Evolutionary conservation across 2,113 vertebrate species (phyloP), one percentile per base, ranked within the genome.

Genomic region (Scomber colias): DNA sequence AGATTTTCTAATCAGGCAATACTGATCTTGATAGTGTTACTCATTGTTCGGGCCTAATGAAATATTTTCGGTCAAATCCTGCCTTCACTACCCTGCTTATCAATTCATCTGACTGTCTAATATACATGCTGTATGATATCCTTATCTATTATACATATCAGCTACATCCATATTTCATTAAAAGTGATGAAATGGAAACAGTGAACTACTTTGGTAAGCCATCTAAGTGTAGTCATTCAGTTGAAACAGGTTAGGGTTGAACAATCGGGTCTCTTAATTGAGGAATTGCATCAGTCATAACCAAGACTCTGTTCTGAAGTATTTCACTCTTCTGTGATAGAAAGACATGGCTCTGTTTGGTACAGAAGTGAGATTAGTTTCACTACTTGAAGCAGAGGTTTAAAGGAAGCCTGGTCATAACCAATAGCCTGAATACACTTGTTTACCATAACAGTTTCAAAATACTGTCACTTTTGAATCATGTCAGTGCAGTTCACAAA

Each of bases 1-100:
- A 69, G 78, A 60, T 78, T 75, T 87, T 82, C 75, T 84, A 86
- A 90, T 90, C 84, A 84, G 77, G 63, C 71, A 57, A 16, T 45
- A 63, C 67, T 48, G 68, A 83, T 84, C 67, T 68, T 67, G 77
- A 77, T 69, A 54, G 67, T 5, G 31, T 21, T 27, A 67, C n/a
- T 46, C 17, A 51, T 69, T 83, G 79, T 72, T 56, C 46, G 2
- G 56, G 31, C 15, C 5, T 79, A 76, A 90, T 89, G 61, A 74
- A 88, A 75, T 80, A 63, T 77, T 84, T 86, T 87, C 71, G 21
- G 46, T 35, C 46, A 69, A 65, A 79, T 51, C 56, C 50, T 54
- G 40, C 16, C 68, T 72, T 64, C 30, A n/a, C 54, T 79, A 66
- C 31, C 55, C 49, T 45, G 50, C n/a, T n/a, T 67, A 79, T 82